Base-by-base conservation (phyloP, 1,140 invertebrate species). In the Grapholita molesta region DNA sequence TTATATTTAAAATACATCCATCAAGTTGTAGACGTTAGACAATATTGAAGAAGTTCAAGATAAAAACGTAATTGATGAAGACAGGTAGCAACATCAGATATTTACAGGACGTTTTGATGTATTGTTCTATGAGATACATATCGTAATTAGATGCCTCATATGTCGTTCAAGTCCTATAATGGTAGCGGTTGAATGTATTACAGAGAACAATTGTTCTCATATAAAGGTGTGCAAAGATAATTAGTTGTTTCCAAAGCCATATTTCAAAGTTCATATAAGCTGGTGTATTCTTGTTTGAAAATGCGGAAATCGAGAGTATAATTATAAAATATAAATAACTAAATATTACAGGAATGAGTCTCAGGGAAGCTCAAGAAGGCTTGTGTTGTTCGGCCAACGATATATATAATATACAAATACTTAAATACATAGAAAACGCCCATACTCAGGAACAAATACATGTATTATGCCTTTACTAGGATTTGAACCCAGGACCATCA, bases 31-130 rank as follows among this genome's bases (percentile, higher is more conserved):
- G 76, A 76, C 72, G 75, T 79, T 79, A 83, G 82, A 82, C 82
- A 78, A 78, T 83, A 76, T 80, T 78, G 70, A 70, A 75, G 73
- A 75, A 75, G 73, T 77, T 76, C 57, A 74, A 68, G 72, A 69
- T 75, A 79, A 88, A 85, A 88, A 80, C 79, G 76, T 90, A 85
- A 90, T 89, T 90, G 86, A 90, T 90, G 86, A 83, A 85, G 88
- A 86, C 84, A 86, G 83, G 82, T 88, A 86, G 81, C 81, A 67
- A 69, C 70, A 83, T 82, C 77, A 76, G 77, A 82, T 81, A 77
- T 68, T 67, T 77, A 78, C 77, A 83, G 78, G 77, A 64, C 73
- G 77, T 78, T 75, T 72, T 79, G 74, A 79, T 84, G 77, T 84
- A 86, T 88, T 80, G 80, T 85, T 80, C 72, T 81, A 78, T 82